Evolutionary conservation across 2,113 vertebrate species (phyloP).

Genomic region (Syngnathus typhle): DNA sequence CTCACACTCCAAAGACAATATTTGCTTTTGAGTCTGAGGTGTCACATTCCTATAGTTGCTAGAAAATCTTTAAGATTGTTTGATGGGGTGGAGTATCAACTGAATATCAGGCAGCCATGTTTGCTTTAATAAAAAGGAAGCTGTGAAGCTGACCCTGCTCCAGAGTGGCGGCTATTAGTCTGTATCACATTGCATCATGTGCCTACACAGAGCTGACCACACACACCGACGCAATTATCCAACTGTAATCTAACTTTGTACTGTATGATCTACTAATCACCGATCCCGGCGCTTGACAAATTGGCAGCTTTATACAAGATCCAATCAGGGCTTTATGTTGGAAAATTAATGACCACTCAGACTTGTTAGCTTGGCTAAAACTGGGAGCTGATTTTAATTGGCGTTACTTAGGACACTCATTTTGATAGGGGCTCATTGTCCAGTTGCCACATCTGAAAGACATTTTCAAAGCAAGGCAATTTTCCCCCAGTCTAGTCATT

Average conservation of each 20-base stretch:
- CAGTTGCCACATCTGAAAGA: constrained; percentile 73
- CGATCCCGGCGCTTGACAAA: constrained; percentile 45
- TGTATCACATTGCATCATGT: constrained; percentile 51
- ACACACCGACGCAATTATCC: constrained; percentile 48
- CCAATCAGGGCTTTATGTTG: constrained; percentile 44
- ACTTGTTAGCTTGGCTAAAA: constrained; percentile 44
- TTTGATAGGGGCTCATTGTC: constrained; percentile 63
- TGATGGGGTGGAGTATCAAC: constrained; percentile 56
- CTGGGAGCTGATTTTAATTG: constrained; percentile 49
- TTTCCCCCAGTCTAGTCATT: constrained; percentile 68
- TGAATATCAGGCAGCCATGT: constrained; percentile 61
- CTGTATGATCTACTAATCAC: constrained; percentile 46
- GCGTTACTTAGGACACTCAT: constrained; percentile 53
- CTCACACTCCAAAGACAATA: constrained; percentile 63
- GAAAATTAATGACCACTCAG: constrained; percentile 42
- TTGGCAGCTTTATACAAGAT: constrained; percentile 49
- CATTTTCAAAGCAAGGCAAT: constrained; percentile 65
- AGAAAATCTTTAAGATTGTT: constrained; percentile 54
- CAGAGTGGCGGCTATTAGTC: constrained; percentile 31
- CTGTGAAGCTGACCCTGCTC: constrained; percentile 47
- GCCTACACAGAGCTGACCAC: constrained; percentile 48
- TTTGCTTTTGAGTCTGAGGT: constrained; percentile 59
- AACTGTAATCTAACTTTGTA: constrained; percentile 29
- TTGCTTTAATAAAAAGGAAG: constrained; percentile 70
- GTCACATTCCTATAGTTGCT: constrained; percentile 55